Conservation (phyloP, 2,113 vertebrate genomes). For the Burhinus bistriatus region DNA sequence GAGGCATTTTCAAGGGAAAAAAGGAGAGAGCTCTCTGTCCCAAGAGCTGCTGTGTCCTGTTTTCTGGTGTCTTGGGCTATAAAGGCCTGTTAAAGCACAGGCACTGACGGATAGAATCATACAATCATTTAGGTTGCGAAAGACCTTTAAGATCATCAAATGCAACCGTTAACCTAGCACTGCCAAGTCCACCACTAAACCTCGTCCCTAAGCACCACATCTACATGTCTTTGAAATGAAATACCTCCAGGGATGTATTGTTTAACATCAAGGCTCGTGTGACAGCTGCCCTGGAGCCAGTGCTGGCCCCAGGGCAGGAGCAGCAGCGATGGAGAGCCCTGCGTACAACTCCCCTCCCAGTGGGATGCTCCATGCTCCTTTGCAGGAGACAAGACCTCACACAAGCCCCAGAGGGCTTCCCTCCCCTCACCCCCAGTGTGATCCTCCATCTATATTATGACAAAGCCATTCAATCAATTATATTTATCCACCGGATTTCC, state of each 20-base stretch:
- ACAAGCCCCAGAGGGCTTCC: not conserved
- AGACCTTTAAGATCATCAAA: not conserved
- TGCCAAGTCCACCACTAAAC: not conserved
- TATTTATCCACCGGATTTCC: not conserved
- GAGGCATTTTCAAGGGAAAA: not conserved
- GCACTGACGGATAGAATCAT: not conserved
- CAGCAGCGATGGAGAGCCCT: not conserved
- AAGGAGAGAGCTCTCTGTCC: not conserved
- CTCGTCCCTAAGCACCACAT: not conserved
- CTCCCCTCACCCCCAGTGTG: accelerated
- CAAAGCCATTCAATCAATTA: not conserved
- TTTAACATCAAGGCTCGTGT: not conserved
- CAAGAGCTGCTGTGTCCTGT: not conserved
- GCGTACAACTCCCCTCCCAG: accelerated
- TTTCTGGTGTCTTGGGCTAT: not conserved
- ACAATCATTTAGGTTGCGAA: not conserved
- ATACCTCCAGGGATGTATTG: not conserved
- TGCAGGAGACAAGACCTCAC: not conserved
- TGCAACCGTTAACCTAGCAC: not conserved
- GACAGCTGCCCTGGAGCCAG: not conserved
- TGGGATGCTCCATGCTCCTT: accelerated
- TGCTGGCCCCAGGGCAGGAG: not conserved
- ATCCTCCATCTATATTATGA: not conserved
- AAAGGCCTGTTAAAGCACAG: not conserved
- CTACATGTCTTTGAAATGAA: not conserved